Base-by-base conservation (phyloP, 2,888 invertebrate genomes). In the Eustalomyia histrio region DNA sequence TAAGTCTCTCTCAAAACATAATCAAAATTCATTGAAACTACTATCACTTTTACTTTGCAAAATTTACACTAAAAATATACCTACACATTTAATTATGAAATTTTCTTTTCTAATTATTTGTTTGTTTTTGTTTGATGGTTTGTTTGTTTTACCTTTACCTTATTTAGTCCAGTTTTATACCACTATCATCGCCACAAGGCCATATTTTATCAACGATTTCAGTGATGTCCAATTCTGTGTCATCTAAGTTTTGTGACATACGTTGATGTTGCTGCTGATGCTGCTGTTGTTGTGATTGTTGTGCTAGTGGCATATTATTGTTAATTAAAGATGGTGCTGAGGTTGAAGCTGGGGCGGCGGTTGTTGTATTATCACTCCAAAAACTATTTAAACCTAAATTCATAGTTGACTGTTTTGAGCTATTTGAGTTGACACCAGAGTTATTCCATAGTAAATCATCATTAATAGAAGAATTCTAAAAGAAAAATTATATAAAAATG, bases 171-270 rank as follows among this genome's bases (percentile, higher is more conserved):
- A 87, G 83, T 79, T 88, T 88, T 60, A 89, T 87, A 82, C 87
- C 87, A 76, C 88, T 87, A 64, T 90, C 90, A 81, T 90, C 89
- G 33, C 86, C 85, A 83, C 86, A 85, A 16, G 87, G 86, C 93
- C 93, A 93, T 74, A 92, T 93, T 93, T 87, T 85, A 72, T 87
- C 89, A 58, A 89, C 89, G 72, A 88, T 88, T 72, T 89, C 87
- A 24, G 94, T 93, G 64, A 94, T 84, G 86, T 95, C 94, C 83
- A 93, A 93, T 85, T 94, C 93, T 91, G 94, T 92, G 83, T 89
- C 88, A 82, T 84, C 81, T 83, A 68, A 76, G 75, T 76, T 83
- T 76, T 84, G 69, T 74, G 84, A 74, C 82, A 84, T 63, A 80
- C 74, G 75, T 14, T 63, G 47, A 53, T 74, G 74, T 14, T 82